These are phyloP conservation scores for Trachelus tabidus DNA, from an alignment of 2,888 invertebrate species.

Conservation along the genomic window DNA sequence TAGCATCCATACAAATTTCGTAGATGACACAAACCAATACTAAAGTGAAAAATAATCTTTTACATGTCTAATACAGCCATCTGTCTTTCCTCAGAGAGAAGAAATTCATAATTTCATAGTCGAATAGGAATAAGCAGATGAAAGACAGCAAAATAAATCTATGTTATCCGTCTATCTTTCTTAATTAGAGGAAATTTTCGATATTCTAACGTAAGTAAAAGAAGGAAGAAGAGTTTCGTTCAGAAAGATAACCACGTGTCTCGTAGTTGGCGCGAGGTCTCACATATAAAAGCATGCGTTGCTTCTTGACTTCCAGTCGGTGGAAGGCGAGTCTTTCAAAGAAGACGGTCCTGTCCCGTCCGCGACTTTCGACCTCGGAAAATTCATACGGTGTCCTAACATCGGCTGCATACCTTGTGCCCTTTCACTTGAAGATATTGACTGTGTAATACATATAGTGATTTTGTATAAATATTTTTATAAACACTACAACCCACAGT, in stretches of 20 bases:
- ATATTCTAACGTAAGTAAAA: neutral
- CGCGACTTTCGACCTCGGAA: neutral
- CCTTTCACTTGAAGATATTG: neutral
- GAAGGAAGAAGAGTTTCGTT: neutral
- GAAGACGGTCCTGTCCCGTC: neutral
- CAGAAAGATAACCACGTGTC: neutral
- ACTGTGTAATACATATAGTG: neutral
- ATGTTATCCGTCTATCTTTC: neutral
- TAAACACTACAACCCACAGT: neutral
- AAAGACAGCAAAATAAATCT: neutral
- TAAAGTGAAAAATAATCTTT: neutral
- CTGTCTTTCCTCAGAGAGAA: neutral
- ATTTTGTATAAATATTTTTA: neutral
- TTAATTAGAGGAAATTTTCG: neutral
- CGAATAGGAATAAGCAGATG: neutral
- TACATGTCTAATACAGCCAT: neutral
- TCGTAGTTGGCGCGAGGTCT: neutral
- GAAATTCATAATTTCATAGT: neutral
- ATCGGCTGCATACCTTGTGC: neutral
- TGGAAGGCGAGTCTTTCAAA: conserved; percentile 27
- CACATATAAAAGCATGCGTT: conserved; percentile 39
- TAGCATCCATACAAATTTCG: neutral
- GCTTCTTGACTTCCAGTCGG: conserved; percentile 38
- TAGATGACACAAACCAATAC: neutral
- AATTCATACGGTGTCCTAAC: neutral